Evolutionary conservation across 2,888 invertebrate species (phyloP), one percentile per base, ranked within the genome.

Genomic region (Loripinus fragilis): DNA sequence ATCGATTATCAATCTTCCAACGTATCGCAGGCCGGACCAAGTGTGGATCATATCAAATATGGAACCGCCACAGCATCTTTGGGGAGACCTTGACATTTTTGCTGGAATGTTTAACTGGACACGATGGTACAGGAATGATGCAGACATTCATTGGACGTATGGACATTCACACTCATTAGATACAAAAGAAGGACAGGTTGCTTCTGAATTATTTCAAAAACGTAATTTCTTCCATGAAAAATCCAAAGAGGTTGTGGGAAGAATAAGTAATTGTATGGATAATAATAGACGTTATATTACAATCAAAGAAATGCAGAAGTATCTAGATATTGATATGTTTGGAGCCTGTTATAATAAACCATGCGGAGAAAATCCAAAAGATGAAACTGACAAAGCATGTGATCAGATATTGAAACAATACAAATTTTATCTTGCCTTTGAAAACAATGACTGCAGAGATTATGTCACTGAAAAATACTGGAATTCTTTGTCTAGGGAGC

Each of bases 1-100:
- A 42, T 60, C 75, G 5, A 64, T 35, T 35, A 55, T 74, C 7
- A 28, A 76, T 2, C 71, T 88, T 67, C 89, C 89, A 10, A 64
- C 66, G 8, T 74, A 74, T n/a, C 75, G 88, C 5, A 52, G 75
- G n/a, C 79, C 86, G 2, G 70, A 80, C 45, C 89, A 89, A 79
- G 77, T 86, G 2, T 89, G 89, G 89, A 72, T 85, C 10, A 52
- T 89, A 12, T 78, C 83, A 52, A 86, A 85, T 45, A 73, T 82
- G 28, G 89, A 89, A 71, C 89, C 89, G 0, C 86, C 88, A 10
- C 74, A 85, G 5, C 73, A 85, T 33, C 75, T 86, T 25, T 86
- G 83, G 33, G 75, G 86, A 8, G 76, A 82, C 55, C 70, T 85
- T 23, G 69, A 48, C 2, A 72, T 74, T 15, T 80, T 86, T 25